Evolutionary conservation across 2,888 invertebrate species (phyloP).

Genomic region (Mycalesis mineus): DNA sequence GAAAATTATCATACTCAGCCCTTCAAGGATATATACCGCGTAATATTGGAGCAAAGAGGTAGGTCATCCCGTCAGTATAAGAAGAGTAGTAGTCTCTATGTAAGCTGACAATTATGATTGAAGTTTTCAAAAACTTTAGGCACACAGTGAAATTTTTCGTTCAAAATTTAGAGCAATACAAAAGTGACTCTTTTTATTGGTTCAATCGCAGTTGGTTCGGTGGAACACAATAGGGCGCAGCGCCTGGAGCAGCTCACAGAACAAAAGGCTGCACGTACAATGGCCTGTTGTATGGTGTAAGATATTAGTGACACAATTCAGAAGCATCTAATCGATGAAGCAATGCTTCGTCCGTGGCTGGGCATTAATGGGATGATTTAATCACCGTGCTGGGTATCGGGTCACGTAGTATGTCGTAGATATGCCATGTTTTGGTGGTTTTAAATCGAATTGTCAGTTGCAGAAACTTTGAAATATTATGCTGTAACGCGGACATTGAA

Average conservation of each 20-base stretch:
- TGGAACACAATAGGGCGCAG: constrained; percentile 7
- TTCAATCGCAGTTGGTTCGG: constrained; percentile 1
- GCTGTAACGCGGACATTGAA: too few species aligned
- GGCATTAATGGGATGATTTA: neutral
- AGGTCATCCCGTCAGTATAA: too few species aligned
- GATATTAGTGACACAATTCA: neutral
- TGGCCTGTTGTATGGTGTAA: neutral
- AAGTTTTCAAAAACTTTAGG: too few species aligned
- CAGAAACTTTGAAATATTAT: too few species aligned
- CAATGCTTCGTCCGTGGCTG: neutral
- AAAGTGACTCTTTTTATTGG: constrained; percentile 1
- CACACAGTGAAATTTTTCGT: too few species aligned
- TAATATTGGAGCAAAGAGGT: too few species aligned
- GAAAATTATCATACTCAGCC: too few species aligned
- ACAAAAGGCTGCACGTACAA: constrained; percentile 5
- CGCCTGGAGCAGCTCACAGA: constrained; percentile 10
- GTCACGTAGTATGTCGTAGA: neutral
- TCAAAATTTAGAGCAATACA: too few species aligned
- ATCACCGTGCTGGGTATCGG: neutral
- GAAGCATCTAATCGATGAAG: neutral
- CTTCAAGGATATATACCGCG: too few species aligned
- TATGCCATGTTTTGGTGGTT: neutral
- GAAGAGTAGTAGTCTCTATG: too few species aligned
- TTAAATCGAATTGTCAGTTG: too few species aligned
- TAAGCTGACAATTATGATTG: too few species aligned